Base-by-base conservation (phyloP, 2,113 vertebrate species). In the Callospermophilus lateralis region DNA sequence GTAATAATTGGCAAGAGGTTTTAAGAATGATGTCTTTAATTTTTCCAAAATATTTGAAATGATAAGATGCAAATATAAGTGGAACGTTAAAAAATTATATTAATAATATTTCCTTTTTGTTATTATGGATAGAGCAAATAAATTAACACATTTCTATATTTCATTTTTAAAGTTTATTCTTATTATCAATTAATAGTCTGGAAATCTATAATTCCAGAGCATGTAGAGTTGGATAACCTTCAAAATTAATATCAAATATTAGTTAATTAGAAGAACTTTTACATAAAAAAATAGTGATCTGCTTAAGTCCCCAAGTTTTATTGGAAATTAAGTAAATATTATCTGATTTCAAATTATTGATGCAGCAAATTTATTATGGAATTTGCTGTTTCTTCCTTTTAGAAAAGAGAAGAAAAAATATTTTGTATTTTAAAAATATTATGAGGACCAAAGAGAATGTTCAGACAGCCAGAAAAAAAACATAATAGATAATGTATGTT, bases 41-140 rank as follows among this genome's bases (percentile, higher is more conserved):
- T 94, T 90, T 96, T 87, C 39, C 4, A 90, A 95, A 86, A 78
- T 0, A 51, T 84, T 76, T 88, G 34, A 94, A 63, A 84, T 39
- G 72, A 58, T 76, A 89, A 63, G 17, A 79, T 37, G 73, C 0
- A 92, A 92, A 76, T 63, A 34, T 10, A 86, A 92, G 72, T 58
- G 45, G 2, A 77, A 88, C 11, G 0, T 45, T 45, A 45, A 45
- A 45, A 45, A 45, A 45, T 92, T 61, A 61, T 73, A 37, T 80
- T 76, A 80, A 30, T 85, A 79, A 45, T 51, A 6, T 86, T 79
- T 67, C 28, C 15, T 89, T 88, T 85, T 76, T 84, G 19, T 79
- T 67, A 51, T 32, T 45, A 58, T 37, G 8, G 19, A 68, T 92
- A n/a, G 73, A 80, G 32, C 17, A 68, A 76, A 68, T 53, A 80